Conservation (phyloP, 2,113 vertebrate species). For the Psilopogon haemacephalus region DNA sequence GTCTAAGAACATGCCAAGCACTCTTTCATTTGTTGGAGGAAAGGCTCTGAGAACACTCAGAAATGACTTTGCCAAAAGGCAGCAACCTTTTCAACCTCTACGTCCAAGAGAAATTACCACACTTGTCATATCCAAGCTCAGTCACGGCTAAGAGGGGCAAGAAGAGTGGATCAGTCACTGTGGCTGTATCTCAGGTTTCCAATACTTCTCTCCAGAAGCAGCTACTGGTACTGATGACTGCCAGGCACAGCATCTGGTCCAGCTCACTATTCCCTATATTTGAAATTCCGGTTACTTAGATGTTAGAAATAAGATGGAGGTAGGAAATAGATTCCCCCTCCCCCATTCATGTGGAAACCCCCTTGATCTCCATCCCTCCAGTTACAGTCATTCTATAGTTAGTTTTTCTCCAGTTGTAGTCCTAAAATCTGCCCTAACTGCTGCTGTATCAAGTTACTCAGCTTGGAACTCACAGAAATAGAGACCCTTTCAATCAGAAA, state of each 20-base stretch:
- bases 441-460: not conserved
- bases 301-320: not conserved
- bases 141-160: not conserved
- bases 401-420: not conserved
- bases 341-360: not conserved
- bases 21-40: not conserved
- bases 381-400: not conserved
- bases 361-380: not conserved
- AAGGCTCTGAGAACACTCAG: not conserved
- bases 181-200: rapidly evolving
- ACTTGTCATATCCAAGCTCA: not conserved
- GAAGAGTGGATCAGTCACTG: not conserved
- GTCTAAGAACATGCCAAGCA: not conserved
- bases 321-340: not conserved
- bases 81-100: not conserved
- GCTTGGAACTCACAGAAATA: not conserved
- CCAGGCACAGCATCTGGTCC: not conserved
- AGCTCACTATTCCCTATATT: not conserved
- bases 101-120: not conserved
- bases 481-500: not conserved
- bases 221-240: not conserved
- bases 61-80: not conserved
- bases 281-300: not conserved
- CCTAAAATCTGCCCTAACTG: not conserved
- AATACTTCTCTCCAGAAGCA: not conserved